Conservation (phyloP, 2,797 vertebrate genomes). For the Nannoperca obscura region DNA sequence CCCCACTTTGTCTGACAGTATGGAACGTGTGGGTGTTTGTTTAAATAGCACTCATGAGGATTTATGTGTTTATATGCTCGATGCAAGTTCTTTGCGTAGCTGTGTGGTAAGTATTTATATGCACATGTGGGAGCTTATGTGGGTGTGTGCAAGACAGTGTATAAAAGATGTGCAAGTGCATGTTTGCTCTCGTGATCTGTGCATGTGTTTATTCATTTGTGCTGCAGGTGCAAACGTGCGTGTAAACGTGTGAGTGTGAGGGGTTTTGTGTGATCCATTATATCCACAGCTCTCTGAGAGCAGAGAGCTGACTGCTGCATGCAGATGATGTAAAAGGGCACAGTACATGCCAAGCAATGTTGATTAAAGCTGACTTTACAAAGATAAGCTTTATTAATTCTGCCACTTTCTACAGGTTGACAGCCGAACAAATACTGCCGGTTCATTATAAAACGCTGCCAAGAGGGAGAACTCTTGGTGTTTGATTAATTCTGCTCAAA, state of each 20-base stretch:
- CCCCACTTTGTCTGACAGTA: neutral
- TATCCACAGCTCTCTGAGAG: slow-evolving; percentile 56
- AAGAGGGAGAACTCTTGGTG: slow-evolving; percentile 25
- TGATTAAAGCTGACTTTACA: slow-evolving; percentile 65
- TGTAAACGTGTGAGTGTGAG: neutral
- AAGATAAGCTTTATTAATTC: slow-evolving; percentile 69
- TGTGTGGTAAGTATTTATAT: neutral
- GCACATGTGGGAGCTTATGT: neutral
- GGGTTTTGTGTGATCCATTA: slow-evolving; percentile 41
- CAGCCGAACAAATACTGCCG: slow-evolving; percentile 54
- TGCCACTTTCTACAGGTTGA: slow-evolving; percentile 61
- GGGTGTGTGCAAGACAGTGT: neutral
- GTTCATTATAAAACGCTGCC: slow-evolving; percentile 55
- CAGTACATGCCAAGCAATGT: slow-evolving; percentile 43
- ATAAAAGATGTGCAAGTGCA: neutral
- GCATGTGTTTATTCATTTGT: slow-evolving; percentile 3
- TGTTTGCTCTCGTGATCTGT: neutral
- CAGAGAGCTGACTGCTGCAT: slow-evolving; percentile 53
- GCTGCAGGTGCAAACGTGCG: slow-evolving; percentile 14
- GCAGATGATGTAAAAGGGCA: slow-evolving; percentile 67
- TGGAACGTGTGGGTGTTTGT: neutral
- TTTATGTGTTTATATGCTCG: neutral
- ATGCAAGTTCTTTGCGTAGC: neutral
- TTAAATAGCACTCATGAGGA: neutral
- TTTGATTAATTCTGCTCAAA: slow-evolving; percentile 48